Conservation (phyloP, 2,113 vertebrate species). For the Pseudonaja textilis region DNA sequence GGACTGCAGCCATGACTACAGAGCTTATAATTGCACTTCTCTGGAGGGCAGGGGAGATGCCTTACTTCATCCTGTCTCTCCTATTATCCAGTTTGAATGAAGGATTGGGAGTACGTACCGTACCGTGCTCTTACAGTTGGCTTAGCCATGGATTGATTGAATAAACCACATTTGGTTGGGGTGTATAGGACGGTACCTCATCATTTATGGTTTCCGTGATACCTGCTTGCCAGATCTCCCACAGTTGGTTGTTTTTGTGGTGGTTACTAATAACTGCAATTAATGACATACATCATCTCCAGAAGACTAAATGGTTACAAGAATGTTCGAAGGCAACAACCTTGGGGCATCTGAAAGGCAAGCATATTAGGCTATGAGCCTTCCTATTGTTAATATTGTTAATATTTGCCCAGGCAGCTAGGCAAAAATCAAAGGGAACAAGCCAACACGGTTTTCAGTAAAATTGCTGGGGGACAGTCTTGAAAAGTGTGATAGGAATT, state of each 20-base stretch:
- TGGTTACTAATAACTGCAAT: neutral
- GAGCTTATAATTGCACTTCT: neutral
- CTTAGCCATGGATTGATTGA: neutral
- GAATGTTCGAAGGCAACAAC: neutral
- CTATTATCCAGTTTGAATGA: neutral
- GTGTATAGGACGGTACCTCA: neutral
- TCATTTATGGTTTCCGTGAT: neutral
- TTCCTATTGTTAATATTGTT: neutral
- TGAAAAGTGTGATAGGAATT: neutral
- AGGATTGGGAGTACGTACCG: neutral
- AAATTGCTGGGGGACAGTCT: neutral
- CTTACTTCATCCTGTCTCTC: neutral
- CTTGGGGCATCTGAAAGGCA: neutral
- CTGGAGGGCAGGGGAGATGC: neutral
- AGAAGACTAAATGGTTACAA: neutral
- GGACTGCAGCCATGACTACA: neutral
- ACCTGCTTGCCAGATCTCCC: neutral
- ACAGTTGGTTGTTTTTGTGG: neutral
- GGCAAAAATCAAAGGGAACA: neutral
- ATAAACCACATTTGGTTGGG: neutral
- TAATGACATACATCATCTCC: neutral
- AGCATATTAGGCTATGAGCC: neutral
- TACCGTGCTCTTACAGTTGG: neutral
- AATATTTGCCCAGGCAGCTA: neutral
- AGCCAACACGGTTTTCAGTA: neutral